These are phyloP conservation scores for Anolis apletophallus DNA, from an alignment of 2,797 vertebrate genomes.

Conservation along the genomic window DNA sequence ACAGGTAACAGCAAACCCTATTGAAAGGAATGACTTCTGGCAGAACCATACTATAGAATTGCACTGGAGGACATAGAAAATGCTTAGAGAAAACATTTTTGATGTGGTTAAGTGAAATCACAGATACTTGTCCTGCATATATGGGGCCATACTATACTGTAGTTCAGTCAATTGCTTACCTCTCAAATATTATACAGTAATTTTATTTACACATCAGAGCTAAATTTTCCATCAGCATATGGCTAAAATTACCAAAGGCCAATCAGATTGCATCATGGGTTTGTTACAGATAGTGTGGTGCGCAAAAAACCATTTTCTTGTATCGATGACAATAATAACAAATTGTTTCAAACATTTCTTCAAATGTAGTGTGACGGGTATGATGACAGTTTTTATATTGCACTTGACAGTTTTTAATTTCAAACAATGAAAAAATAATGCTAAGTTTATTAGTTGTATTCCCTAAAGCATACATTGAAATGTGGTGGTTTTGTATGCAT, in stretches of 20 bases:
- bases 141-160: conserved; percentile 6
- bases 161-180: conserved; percentile 52
- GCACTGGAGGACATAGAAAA: too few species aligned
- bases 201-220: conserved; percentile 29
- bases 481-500: conserved; percentile 13
- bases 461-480: conserved; percentile 17
- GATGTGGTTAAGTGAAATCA: too few species aligned
- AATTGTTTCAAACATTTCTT: neutral
- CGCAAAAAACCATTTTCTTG: neutral
- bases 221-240: conserved; percentile 6
- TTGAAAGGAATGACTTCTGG: too few species aligned
- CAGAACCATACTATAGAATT: too few species aligned
- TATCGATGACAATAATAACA: conserved; percentile 22
- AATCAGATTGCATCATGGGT: neutral
- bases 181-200: conserved; percentile 21
- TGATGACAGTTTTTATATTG: conserved; percentile 19
- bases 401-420: conserved; percentile 33
- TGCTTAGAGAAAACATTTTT: too few species aligned
- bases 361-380: conserved; percentile 9
- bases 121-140: too few species aligned
- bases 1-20: too few species aligned
- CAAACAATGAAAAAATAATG: conserved; percentile 28
- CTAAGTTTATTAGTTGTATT: conserved; percentile 29
- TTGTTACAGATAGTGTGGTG: conserved; percentile 10
- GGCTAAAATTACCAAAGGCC: conserved; percentile 23